Conservation (phyloP, 2,797 vertebrate genomes). For the Tauraco hartlaubi region DNA sequence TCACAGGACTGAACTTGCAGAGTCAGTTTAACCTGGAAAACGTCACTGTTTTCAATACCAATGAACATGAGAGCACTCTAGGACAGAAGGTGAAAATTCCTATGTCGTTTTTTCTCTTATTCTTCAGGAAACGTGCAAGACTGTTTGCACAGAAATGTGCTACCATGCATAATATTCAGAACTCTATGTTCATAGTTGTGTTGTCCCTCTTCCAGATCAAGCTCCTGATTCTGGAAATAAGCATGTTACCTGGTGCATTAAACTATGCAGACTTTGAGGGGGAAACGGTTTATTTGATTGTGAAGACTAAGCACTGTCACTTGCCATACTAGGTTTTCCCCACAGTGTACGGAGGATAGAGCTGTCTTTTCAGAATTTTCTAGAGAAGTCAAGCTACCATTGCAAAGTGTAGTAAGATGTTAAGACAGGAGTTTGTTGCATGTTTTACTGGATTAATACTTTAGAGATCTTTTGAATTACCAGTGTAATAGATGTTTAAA, state of each 20-base stretch:
- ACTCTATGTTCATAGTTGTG: neutral
- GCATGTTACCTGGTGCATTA: neutral
- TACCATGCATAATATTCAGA: neutral
- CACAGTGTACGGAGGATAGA: neutral
- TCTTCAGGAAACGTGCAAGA: fast-evolving
- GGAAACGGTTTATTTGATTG: neutral
- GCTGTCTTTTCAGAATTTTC: neutral
- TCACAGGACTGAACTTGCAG: conserved; percentile 94
- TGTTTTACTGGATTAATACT: neutral
- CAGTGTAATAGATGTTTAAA: neutral
- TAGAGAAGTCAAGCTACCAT: neutral
- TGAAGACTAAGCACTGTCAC: neutral
- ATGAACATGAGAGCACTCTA: conserved; percentile 96
- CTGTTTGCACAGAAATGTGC: neutral
- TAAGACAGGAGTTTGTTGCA: neutral
- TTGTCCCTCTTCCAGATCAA: neutral
- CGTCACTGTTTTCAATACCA: conserved; percentile 97
- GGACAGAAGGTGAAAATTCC: conserved; percentile 90
- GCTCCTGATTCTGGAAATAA: neutral
- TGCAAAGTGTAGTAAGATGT: neutral
- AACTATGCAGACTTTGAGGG: neutral
- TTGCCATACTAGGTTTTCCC: neutral
- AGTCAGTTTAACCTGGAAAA: conserved; percentile 99
- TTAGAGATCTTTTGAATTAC: neutral
- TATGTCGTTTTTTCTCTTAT: neutral